Percentiles rank a stretch among this genome's conserved stretches.
Evolutionary conservation across 1,140 invertebrate genomes (phyloP).

Genomic region (Sesamia nonagrioides): DNA sequence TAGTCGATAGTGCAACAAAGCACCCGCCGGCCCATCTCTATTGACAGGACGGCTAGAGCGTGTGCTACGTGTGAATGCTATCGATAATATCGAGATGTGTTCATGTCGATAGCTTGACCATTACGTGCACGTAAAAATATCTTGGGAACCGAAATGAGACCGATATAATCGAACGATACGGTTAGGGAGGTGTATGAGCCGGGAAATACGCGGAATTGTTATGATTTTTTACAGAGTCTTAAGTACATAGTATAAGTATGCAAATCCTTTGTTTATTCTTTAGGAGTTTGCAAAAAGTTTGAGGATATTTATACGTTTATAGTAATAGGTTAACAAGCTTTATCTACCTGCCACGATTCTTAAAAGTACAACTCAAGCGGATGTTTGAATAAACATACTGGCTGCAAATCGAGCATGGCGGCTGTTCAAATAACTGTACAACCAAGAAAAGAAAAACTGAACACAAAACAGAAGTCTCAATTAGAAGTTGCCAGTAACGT

Average conservation of each 20-base stretch:
- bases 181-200: slow-evolving; percentile 39
- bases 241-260: neutral
- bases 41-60: slow-evolving; percentile 79
- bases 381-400: too few relatives aligned
- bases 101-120: slow-evolving; percentile 79
- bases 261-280: neutral
- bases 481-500: slow-evolving; percentile 20
- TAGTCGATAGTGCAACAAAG: slow-evolving; percentile 82
- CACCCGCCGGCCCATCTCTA: slow-evolving; percentile 80
- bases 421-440: neutral
- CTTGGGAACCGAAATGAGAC: slow-evolving; percentile 73
- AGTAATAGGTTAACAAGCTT: too few relatives aligned
- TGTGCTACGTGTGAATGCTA: slow-evolving; percentile 86
- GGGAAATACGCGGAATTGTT: slow-evolving; percentile 47
- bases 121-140: slow-evolving; percentile 77
- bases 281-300: too few relatives aligned
- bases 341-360: neutral
- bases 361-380: neutral
- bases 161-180: slow-evolving; percentile 66
- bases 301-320: too few relatives aligned
- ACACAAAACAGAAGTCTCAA: slow-evolving; percentile 42
- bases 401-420: neutral
- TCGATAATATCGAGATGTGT: slow-evolving; percentile 81
- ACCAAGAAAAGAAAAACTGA: slow-evolving; percentile 22
- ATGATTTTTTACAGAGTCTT: neutral